These are phyloP conservation scores for Phalera bucephala DNA, from an alignment of 2,888 invertebrate genomes.

Conservation along the genomic window DNA sequence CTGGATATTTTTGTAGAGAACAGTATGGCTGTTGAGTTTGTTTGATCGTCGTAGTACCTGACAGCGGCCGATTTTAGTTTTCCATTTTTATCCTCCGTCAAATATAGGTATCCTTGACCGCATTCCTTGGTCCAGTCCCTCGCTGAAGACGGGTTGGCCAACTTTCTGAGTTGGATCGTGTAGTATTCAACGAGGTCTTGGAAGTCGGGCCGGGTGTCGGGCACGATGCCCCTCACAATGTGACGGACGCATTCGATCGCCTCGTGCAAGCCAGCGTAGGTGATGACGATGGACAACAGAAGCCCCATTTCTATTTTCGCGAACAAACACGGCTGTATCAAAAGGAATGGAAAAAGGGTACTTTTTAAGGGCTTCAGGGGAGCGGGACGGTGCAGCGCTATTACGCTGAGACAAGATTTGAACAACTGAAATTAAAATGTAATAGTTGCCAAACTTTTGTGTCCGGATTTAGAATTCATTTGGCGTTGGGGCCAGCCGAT, in stretches of 20 bases:
- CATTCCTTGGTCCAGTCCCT: constrained; percentile 63
- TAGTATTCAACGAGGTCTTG: constrained; percentile 68
- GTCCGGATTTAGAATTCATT: constrained; percentile 76
- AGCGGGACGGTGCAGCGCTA: constrained; percentile 68
- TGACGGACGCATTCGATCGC: constrained; percentile 83
- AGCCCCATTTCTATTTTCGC: constrained; percentile 84
- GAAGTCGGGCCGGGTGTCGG: constrained; percentile 65
- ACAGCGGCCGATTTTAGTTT: constrained; percentile 64
- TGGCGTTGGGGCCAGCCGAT: constrained; percentile 70
- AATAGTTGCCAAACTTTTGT: constrained; percentile 78
- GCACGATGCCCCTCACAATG: constrained; percentile 70
- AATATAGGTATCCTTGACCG: constrained; percentile 71
- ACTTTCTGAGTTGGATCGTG: constrained; percentile 56
- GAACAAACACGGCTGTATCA: constrained; percentile 39
- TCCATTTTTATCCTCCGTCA: constrained; percentile 64
- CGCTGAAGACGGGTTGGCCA: constrained; percentile 43
- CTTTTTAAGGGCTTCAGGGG: constrained; percentile 54
- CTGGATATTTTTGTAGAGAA: constrained; percentile 81
- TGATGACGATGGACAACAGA: constrained; percentile 88
- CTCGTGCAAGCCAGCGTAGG: constrained; percentile 90
- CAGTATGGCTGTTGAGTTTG: constrained; percentile 68
- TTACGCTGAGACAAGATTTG: constrained; percentile 76
- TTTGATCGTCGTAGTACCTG: constrained; percentile 67
- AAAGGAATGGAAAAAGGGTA: constrained; percentile 50
- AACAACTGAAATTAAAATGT: constrained; percentile 82